These are phyloP conservation scores for Polydrusus tereticollis DNA, from an alignment of 2,888 invertebrate species.

Conservation along the genomic window DNA sequence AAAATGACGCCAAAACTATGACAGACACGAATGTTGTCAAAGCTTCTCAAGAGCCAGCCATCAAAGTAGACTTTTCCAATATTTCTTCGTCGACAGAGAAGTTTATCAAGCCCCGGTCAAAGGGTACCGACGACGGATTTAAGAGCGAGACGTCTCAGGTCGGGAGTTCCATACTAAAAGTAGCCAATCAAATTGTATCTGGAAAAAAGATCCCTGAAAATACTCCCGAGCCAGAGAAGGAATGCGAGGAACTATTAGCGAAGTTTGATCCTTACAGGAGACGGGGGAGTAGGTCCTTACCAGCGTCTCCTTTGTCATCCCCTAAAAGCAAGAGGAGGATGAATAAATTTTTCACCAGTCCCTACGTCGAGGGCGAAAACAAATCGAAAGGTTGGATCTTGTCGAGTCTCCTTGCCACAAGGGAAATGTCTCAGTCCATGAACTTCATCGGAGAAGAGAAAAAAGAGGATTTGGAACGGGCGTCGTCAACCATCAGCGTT, in stretches of 20 bases:
- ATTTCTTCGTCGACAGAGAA: constrained; percentile 59
- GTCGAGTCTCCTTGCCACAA: constrained; percentile 75
- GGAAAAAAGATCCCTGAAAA: constrained; percentile 58
- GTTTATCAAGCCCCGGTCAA: constrained; percentile 35
- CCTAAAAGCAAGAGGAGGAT: constrained; percentile 71
- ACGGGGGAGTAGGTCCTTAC: constrained; percentile 79
- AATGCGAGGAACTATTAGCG: constrained; percentile 55
- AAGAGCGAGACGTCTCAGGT: constrained; percentile 79
- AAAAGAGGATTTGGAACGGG: constrained; percentile 59
- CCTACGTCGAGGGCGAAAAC: constrained; percentile 64
- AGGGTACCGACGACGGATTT: constrained; percentile 76
- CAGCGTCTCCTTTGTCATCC: constrained; percentile 76
- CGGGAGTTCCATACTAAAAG: constrained; percentile 74
- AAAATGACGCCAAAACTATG: constrained; percentile 35
- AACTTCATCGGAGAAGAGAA: constrained; percentile 74
- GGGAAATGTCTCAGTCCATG: constrained; percentile 73
- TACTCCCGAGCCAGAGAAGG: constrained; percentile 39
- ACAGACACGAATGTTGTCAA: constrained; percentile 49
- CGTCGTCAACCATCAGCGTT: constrained; percentile 54
- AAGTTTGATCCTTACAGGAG: constrained; percentile 67
- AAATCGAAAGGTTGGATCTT: constrained; percentile 73
- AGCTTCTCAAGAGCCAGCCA: constrained; percentile 25
- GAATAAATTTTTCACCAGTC: constrained; percentile 75
- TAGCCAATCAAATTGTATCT: constrained; percentile 73
- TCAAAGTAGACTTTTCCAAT: constrained; percentile 70